These are phyloP conservation scores for Tachyglossus aculeatus DNA, from an alignment of 2,797 vertebrate species.

Conservation along the genomic window DNA sequence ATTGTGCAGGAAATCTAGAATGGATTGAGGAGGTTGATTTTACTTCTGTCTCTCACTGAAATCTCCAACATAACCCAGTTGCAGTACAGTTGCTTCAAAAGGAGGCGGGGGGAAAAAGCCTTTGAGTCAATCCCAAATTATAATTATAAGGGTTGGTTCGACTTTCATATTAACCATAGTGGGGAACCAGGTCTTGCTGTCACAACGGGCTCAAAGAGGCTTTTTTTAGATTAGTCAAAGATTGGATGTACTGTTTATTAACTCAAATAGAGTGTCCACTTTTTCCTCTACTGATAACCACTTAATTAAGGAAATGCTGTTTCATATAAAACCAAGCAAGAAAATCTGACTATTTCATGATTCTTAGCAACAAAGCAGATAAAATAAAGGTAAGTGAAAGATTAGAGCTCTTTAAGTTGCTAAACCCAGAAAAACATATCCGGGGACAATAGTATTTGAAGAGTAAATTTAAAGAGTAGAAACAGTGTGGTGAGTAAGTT, in stretches of 20 bases:
- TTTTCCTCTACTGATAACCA: background rate
- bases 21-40: conserved; percentile 46
- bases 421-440: conserved; percentile 29
- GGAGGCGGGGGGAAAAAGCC: conserved; percentile 23
- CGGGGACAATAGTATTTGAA: conserved; percentile 28
- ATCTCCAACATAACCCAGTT: background rate
- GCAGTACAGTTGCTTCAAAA: background rate
- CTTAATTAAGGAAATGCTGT: conserved; percentile 8
- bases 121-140: conserved; percentile 15
- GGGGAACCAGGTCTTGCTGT: background rate
- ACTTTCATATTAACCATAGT: background rate
- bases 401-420: conserved; percentile 11
- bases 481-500: conserved; percentile 28
- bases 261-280: background rate
- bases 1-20: background rate
- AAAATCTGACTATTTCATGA: background rate
- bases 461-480: conserved; percentile 43
- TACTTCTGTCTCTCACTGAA: conserved; percentile 36
- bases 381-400: conserved; percentile 26
- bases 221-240: background rate
- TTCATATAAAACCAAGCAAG: background rate
- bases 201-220: background rate
- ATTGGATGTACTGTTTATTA: background rate
- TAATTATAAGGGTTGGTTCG: conserved; percentile 1
- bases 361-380: conserved; percentile 20